Evolutionary conservation across 2,888 invertebrate genomes (phyloP), one percentile per base, ranked within the genome.

Genomic region (Tetragnatha montana): DNA sequence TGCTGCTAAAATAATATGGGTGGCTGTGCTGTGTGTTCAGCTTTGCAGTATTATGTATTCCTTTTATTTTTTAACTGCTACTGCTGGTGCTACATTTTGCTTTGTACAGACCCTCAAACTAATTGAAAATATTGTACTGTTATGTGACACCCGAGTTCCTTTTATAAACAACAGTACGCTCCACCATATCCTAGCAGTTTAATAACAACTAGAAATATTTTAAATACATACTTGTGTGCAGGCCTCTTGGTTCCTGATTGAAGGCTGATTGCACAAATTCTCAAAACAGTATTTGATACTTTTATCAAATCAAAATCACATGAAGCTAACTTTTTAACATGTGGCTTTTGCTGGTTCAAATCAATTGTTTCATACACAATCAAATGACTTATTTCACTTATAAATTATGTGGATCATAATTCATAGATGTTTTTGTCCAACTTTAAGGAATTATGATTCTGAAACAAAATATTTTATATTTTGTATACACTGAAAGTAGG

Each of bases 1-100:
- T 49, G 85, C 81, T 85, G 81, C 85, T 89, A 89, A 85, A 81
- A 47, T 80, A 83, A 86, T 82, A 82, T 82, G 82, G 90, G 79
- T 90, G 87, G 83, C 87, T 83, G 90, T 86, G 90, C 87, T 81
- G 90, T 90, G 90, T 87, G 82, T 86, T 90, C 90, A 90, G 90
- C 90, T 87, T 90, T 90, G 85, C 89, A 86, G 81, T 78, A 89
- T 86, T 84, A 79, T 88, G 35, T 35, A 35, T 35, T 35, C 76
- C 84, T 71, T 76, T 73, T 60, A 17, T 68, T 78, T 89, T 82
- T 85, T 89, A 87, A 69, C 60, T 85, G 75, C 79, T 80, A 79
- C 76, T 88, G 88, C 84, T 84, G 88, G 84, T 88, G 88, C 88
- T 88, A 88, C 73, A 84, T 84, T 82, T 75, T 73, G 79, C 71